phyloP scores from a whole-genome alignment of 2,888 invertebrate genomes.

The Plagiodera versicolora region DNA sequence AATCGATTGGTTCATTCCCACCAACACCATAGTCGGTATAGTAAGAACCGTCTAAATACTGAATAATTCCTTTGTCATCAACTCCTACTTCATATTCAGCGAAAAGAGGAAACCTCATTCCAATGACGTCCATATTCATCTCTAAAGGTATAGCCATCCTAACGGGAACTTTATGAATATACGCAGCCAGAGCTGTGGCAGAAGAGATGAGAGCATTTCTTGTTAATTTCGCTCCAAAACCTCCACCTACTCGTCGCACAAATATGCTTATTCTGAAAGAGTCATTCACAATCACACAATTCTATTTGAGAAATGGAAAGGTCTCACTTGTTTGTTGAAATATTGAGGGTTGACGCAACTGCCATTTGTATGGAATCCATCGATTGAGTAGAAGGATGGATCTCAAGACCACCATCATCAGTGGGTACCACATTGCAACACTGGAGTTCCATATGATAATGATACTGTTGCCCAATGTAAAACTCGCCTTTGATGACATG shows the following conservation, averaged over 20 bases:
- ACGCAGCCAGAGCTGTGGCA: slow-evolving; percentile 71
- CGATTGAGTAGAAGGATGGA: slow-evolving; percentile 67
- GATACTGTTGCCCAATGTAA: slow-evolving; percentile 68
- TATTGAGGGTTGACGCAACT: slow-evolving; percentile 58
- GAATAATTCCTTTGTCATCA: slow-evolving; percentile 66
- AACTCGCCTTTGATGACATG: slow-evolving; percentile 60
- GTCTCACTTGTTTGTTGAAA: slow-evolving; percentile 43
- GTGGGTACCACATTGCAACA: slow-evolving; percentile 64
- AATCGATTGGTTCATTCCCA: slow-evolving; percentile 58
- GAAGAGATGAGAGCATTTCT: slow-evolving; percentile 62
- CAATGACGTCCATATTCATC: slow-evolving; percentile 70
- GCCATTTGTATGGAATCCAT: slow-evolving; percentile 62
- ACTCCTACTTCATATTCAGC: slow-evolving; percentile 70
- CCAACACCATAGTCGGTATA: slow-evolving; percentile 61
- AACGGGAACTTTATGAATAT: slow-evolving; percentile 65
- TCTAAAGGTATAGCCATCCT: slow-evolving; percentile 72
- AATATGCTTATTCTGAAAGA: slow-evolving; percentile 66
- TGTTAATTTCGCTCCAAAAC: slow-evolving; percentile 76
- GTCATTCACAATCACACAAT: neutral
- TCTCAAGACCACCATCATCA: slow-evolving; percentile 64
- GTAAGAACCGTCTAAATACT: slow-evolving; percentile 61
- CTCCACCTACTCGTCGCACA: slow-evolving; percentile 78
- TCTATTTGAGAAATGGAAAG: neutral
- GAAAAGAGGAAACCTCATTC: slow-evolving; percentile 58
- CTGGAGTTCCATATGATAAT: slow-evolving; percentile 77